These are phyloP conservation scores for Perodicticus potto DNA, from an alignment of 2,797 vertebrate genomes.

Conservation along the genomic window DNA sequence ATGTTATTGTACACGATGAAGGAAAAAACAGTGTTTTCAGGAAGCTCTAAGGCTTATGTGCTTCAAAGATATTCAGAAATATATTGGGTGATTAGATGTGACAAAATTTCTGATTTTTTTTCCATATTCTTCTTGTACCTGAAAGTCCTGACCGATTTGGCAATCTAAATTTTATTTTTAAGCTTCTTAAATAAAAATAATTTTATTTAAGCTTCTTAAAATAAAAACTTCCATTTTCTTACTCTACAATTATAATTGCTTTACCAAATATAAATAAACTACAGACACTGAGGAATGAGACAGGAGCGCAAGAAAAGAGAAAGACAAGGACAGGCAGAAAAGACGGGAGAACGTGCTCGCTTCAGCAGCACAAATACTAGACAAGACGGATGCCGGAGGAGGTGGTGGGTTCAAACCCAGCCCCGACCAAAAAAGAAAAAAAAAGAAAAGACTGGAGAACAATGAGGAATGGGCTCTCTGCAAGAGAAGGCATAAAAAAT, in stretches of 20 bases:
- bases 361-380: no score
- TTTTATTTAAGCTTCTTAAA: neutral
- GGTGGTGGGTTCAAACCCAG: no score
- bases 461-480: neutral
- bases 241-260: neutral
- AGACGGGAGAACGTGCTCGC: neutral
- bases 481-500: no score
- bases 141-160: neutral
- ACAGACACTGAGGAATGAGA: neutral
- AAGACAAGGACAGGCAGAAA: neutral
- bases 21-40: slow-evolving; percentile 3
- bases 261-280: slow-evolving; percentile 12
- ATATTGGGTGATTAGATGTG: neutral
- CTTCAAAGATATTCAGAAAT: neutral
- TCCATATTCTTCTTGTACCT: neutral
- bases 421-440: no score
- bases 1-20: neutral
- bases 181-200: no score
- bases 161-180: no score
- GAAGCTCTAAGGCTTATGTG: neutral
- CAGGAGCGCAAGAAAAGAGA: neutral
- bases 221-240: neutral
- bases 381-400: no score
- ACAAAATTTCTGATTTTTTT: neutral
- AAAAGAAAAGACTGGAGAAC: no score